Evolutionary conservation across 2,797 vertebrate genomes (phyloP).

Genomic region (Sus cebifrons): DNA sequence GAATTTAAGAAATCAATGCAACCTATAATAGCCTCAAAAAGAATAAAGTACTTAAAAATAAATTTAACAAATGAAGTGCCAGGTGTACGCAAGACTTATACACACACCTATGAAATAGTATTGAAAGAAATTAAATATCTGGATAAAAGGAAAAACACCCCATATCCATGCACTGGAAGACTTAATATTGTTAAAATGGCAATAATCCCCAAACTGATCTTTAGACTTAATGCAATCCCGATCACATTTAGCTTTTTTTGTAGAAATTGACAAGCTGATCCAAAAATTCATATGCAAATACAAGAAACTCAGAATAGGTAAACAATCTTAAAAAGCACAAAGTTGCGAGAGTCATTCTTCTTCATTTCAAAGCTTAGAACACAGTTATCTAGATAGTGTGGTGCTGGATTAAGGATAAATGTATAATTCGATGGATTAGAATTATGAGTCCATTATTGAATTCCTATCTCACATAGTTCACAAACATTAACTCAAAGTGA

Average conservation of each 20-base stretch:
- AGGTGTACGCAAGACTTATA: not conserved
- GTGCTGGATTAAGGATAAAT: not conserved
- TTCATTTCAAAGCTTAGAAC: not conserved
- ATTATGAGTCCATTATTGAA: not conserved
- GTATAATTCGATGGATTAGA: not conserved
- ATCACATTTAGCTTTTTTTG: slow-evolving; percentile 5
- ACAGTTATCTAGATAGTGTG: not conserved
- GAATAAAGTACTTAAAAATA: not conserved
- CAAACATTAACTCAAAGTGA: not conserved
- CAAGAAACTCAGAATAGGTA: not conserved
- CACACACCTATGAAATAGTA: not conserved
- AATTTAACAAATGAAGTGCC: not conserved
- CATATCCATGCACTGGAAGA: not conserved
- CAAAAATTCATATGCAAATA: slow-evolving; percentile 56
- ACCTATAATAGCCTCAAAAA: not conserved
- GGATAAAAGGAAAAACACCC: not conserved
- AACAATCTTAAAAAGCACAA: slow-evolving; percentile 9
- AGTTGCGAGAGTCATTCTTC: not conserved
- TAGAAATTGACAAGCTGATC: slow-evolving; percentile 23
- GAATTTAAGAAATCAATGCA: not conserved
- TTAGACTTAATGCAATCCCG: not conserved
- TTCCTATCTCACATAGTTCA: not conserved
- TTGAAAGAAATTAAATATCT: slow-evolving; percentile 9
- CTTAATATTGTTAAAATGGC: slow-evolving; percentile 49
- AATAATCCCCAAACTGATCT: not conserved